Evolutionary conservation across 2,797 vertebrate species (phyloP), one percentile per base, ranked within the genome.

Genomic region (Brachyalestes nurse): DNA sequence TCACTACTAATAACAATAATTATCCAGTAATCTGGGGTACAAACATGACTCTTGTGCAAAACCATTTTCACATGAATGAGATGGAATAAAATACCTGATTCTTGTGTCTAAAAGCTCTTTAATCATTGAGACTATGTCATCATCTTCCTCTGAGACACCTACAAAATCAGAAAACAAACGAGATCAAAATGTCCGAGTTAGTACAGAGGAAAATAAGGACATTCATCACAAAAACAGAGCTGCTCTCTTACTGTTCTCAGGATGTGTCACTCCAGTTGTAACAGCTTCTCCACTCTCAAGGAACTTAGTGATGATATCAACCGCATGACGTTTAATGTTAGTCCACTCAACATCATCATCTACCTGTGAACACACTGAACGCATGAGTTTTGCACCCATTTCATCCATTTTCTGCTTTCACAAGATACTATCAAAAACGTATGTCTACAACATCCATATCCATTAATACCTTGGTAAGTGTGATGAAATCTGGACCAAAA

Each of bases 401-500:
- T 25, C 8, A 86, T 61, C 12, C 2, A 80, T 53, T 16, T 1
- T 7, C 23, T 80, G 45, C 60, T 61, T 5, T 4, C 17, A 10
- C 34, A 19, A 19, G 21, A 17, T 0, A 75, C 28, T 16, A 53
- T 45, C n/a, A 76, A 67, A 77, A 4, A 40, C 23, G 67, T 16
- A 79, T 14, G 12, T 10, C 47, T 49, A 9, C 47, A 21, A 88
- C 6, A 67, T 53, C 14, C n/a, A 47, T 14, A 42, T 21, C 19
- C 9, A 55, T 57, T 23, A 60, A 80, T 93, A 95, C 95, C 93
- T 95, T 96, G 5, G 94, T 95, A 78, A 96, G 84, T 57, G 95
- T 96, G 77, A 96, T 95, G 82, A 96, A 96, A 89, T 96, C 95
- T 2, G 94, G 94, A 6, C 95, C 95, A 85, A 94, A 95, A 87